Conservation (phyloP, 1,140 invertebrate species). For the Cecropterus lyciades region DNA sequence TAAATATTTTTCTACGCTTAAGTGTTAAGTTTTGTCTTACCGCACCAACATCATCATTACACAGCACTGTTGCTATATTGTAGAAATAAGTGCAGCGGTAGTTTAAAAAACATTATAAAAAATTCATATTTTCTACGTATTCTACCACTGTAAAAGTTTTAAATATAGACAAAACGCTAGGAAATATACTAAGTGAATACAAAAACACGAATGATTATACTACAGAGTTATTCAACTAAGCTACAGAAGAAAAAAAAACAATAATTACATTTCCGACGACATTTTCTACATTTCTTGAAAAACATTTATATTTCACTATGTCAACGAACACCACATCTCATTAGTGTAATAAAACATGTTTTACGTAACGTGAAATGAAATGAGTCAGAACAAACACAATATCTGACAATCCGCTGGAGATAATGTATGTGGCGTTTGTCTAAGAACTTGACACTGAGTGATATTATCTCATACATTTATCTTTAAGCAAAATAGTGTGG, state of each 20-base stretch:
- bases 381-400: neutral
- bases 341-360: neutral
- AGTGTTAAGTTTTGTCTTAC: too few species aligned
- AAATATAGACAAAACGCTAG: too few species aligned
- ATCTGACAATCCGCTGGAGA: neutral
- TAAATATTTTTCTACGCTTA: too few species aligned
- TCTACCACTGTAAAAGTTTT: too few species aligned
- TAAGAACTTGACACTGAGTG: constrained; percentile 38
- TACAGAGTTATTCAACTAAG: neutral
- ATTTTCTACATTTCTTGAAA: constrained; percentile 69
- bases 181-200: too few species aligned
- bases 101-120: too few species aligned
- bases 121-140: too few species aligned
- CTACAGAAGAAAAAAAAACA: constrained; percentile 1
- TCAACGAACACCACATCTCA: neutral
- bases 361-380: constrained; percentile 12
- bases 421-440: constrained; percentile 24
- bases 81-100: too few species aligned
- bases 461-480: constrained; percentile 28
- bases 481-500: constrained; percentile 10
- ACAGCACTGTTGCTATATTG: too few species aligned
- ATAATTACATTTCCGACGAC: constrained; percentile 68
- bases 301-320: constrained; percentile 47
- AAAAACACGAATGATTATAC: too few species aligned
- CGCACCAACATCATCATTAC: too few species aligned